Conservation (phyloP, 1,140 invertebrate species). For the Gerris buenoi region DNA sequence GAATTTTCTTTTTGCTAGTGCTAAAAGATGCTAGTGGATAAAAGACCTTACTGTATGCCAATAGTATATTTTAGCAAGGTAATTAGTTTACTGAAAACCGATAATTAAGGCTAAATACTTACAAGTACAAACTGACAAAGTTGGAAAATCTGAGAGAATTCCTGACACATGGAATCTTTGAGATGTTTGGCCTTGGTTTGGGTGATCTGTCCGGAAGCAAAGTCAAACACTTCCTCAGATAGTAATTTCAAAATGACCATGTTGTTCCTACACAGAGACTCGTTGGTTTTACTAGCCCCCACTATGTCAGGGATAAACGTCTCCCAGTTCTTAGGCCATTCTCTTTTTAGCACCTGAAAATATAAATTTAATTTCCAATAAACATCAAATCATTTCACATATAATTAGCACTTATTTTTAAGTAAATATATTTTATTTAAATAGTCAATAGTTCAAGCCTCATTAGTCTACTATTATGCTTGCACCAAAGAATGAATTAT, state of each 20-base stretch:
- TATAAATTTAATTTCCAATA: no score
- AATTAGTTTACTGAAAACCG: not conserved
- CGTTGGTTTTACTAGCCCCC: constrained; percentile 95
- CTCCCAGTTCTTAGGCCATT: constrained; percentile 99
- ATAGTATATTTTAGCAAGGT: no score
- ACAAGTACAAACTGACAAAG: constrained; percentile 93
- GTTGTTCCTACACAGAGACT: constrained; percentile 97
- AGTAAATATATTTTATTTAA: no score
- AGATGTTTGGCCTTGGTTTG: constrained; percentile 98
- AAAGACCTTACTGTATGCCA: no score
- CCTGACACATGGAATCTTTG: constrained; percentile 99
- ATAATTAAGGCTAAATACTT: constrained; percentile 22
- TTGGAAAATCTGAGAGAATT: constrained; percentile 96
- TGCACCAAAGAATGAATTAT: no score
- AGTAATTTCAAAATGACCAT: constrained; percentile 95
- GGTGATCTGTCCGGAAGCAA: constrained; percentile 92
- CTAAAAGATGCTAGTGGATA: no score
- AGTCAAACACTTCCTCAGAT: constrained; percentile 98
- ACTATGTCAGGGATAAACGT: constrained; percentile 98
- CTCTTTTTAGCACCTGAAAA: constrained; percentile 85
- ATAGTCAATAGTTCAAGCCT: no score
- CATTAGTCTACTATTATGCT: no score
- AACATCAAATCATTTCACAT: no score
- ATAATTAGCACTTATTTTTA: no score
- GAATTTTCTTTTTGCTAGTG: no score